These are phyloP conservation scores for Labeo rohita DNA, from an alignment of 2,113 vertebrate genomes.

Conservation along the genomic window DNA sequence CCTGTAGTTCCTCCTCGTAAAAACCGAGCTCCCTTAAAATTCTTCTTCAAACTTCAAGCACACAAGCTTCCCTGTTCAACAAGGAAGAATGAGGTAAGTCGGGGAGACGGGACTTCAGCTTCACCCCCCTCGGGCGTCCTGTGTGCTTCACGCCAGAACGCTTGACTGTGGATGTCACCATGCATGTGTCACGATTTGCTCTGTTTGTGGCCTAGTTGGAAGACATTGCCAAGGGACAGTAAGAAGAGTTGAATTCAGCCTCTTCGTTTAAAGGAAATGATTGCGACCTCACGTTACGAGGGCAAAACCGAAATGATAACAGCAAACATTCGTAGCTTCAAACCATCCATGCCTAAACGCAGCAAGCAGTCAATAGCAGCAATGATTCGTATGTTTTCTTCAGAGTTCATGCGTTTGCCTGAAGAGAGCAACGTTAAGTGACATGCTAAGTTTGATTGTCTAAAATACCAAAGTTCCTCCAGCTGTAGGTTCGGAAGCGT, in stretches of 20 bases:
- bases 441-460: constrained; percentile 51
- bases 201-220: not conserved
- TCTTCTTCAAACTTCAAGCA: not conserved
- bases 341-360: not conserved
- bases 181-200: constrained; percentile 15
- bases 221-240: constrained; percentile 20
- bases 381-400: not conserved
- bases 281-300: not conserved
- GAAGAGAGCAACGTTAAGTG: constrained; percentile 28
- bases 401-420: not conserved
- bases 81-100: constrained; percentile 8
- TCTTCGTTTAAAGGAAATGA: not conserved
- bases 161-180: constrained; percentile 31
- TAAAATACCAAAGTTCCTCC: constrained; percentile 54
- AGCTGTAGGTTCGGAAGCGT: constrained; percentile 22
- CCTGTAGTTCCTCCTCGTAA: not conserved
- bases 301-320: not conserved
- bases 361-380: not conserved
- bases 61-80: not conserved
- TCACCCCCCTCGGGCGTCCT: not conserved
- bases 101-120: constrained; percentile 5
- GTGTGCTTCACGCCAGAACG: constrained; percentile 22
- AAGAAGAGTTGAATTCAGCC: not conserved
- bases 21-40: not conserved
- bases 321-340: not conserved